phyloP scores from a whole-genome alignment of 2,113 vertebrate genomes.

The Ictalurus punctatus region DNA sequence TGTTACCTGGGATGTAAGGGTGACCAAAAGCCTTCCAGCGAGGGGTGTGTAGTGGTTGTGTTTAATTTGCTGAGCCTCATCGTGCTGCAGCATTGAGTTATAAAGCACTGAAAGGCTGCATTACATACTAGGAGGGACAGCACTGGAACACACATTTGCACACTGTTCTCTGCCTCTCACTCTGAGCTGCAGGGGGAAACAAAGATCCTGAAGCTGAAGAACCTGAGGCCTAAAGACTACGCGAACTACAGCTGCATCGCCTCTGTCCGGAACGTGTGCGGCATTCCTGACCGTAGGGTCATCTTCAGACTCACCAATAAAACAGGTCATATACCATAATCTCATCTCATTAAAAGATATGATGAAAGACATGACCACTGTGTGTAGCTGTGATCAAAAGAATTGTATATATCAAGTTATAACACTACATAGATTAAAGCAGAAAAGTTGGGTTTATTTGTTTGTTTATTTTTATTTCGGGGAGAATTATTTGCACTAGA shows the following conservation, averaged over 20 bases:
- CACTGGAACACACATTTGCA: conserved; percentile 68
- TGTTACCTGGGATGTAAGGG: not conserved
- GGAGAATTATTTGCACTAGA: not conserved
- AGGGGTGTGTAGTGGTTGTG: not conserved
- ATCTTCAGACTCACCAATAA: conserved; percentile 87
- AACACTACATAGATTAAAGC: not conserved
- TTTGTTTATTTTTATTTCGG: not conserved
- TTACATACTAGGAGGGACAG: not conserved
- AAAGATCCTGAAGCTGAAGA: conserved; percentile 98
- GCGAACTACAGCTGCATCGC: conserved; percentile 99
- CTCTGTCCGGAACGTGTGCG: conserved; percentile 92
- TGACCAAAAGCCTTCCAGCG: not conserved
- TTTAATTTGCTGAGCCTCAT: not conserved
- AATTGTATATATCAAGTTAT: not conserved
- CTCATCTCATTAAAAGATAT: not conserved
- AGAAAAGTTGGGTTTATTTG: not conserved
- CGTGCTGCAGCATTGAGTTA: not conserved
- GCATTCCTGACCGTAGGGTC: conserved; percentile 92
- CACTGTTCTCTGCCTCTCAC: conserved; percentile 67
- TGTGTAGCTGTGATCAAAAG: not conserved
- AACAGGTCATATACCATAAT: conserved; percentile 43
- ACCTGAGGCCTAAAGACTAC: conserved; percentile 96
- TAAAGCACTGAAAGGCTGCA: not conserved
- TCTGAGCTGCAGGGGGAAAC: conserved; percentile 93
- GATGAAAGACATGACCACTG: not conserved